Base-by-base conservation (phyloP, 1,140 invertebrate species). In the Pseudobourletiella spinata region DNA sequence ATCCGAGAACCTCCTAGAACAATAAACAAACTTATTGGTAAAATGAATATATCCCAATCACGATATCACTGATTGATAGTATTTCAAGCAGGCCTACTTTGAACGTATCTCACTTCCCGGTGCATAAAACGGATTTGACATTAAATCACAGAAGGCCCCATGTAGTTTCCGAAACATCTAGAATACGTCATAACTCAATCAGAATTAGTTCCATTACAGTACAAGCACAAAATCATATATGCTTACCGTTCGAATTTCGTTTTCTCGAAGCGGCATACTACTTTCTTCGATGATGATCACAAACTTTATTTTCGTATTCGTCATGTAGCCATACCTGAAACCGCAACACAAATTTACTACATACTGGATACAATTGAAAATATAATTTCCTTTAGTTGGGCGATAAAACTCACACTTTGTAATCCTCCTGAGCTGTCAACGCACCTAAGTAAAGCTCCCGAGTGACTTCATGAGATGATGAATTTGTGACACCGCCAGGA, bases 361-460 rank as follows among this genome's bases (percentile, higher is more conserved):
- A n/a, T n/a, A n/a, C n/a, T n/a, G n/a, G n/a, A n/a, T n/a, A n/a
- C n/a, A n/a, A n/a, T n/a, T n/a, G n/a, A n/a, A n/a, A n/a, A n/a
- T n/a, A n/a, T n/a, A n/a, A n/a, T n/a, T n/a, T n/a, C n/a, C n/a
- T n/a, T n/a, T n/a, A n/a, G n/a, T n/a, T n/a, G n/a, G n/a, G n/a
- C n/a, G n/a, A n/a, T n/a, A n/a, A n/a, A n/a, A n/a, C n/a, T 59
- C 86, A 95, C 90, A 96, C 90, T 85, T 93, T 96, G 76, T 94
- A 92, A 68, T 91, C 91, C 79, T 97, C 94, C n/a, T 92, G 90
- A 1, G 91, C 89, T 77, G 93, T 94, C 1, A 98, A 78, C 52
- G 92, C 77, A 22, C 93, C 93, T 39, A 97, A 80, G 75, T 95
- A 97, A 0, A 95, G 79, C 75, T 98, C 93, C 71, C 90, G 78